Percentiles rank a stretch among this genome's conserved stretches.
These are phyloP conservation scores for Catocala sponsa DNA, from an alignment of 2,888 invertebrate species.

Conservation along the genomic window DNA sequence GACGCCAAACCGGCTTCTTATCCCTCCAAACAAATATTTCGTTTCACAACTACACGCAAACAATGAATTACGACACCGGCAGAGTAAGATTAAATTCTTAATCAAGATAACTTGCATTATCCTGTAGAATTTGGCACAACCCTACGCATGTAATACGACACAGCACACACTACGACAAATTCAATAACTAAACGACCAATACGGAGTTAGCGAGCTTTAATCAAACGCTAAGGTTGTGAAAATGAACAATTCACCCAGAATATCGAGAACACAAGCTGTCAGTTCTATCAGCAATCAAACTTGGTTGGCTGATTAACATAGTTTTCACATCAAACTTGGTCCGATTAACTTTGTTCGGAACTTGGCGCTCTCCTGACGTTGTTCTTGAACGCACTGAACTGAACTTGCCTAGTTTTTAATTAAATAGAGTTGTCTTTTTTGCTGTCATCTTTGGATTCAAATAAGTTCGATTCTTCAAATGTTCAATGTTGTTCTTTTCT, in stretches of 20 bases:
- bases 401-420: slow-evolving; percentile 37
- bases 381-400: slow-evolving; percentile 41
- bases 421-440: slow-evolving; percentile 35
- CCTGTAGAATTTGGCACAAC: slow-evolving; percentile 5
- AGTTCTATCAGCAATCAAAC: slow-evolving; percentile 59
- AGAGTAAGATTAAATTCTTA: slow-evolving; percentile 39
- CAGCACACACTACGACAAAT: slow-evolving; percentile 26
- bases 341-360: slow-evolving; percentile 47
- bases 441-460: slow-evolving; percentile 7
- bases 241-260: slow-evolving; percentile 50
- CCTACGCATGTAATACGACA: slow-evolving; percentile 9
- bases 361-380: slow-evolving; percentile 27
- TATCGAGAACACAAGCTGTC: slow-evolving; percentile 53
- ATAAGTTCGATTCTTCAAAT: no score
- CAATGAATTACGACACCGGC: slow-evolving; percentile 8
- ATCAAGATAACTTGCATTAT: slow-evolving; percentile 35
- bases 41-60: no score
- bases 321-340: slow-evolving; percentile 57
- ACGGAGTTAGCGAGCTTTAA: slow-evolving; percentile 38
- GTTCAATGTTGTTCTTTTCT: no score
- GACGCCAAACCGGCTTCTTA: no score
- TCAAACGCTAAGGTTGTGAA: slow-evolving; percentile 51
- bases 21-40: slow-evolving; percentile 1
- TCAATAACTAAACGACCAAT: slow-evolving; percentile 45
- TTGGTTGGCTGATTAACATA: slow-evolving; percentile 59